Percentiles rank a stretch among this genome's conserved stretches.
phyloP scores from a whole-genome alignment of 2,113 vertebrate genomes.

The Coregonus clupeaformis region DNA sequence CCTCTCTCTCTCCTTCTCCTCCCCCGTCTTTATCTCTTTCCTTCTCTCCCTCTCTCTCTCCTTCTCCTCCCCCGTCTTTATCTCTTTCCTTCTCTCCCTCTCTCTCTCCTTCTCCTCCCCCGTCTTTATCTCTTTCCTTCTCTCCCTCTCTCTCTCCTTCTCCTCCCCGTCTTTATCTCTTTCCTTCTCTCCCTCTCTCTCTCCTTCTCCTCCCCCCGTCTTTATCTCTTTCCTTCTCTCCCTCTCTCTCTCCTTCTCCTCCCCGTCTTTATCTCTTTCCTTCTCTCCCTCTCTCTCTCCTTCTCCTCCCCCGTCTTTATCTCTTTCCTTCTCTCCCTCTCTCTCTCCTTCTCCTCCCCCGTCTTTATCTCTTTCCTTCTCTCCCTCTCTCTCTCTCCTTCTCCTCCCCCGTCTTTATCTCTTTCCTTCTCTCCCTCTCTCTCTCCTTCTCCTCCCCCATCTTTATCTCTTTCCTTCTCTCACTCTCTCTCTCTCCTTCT shows the following conservation, averaged over 20 bases:
- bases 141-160: constrained; percentile 4
- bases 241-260: neutral
- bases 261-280: constrained; percentile 7
- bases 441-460: neutral
- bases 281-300: neutral
- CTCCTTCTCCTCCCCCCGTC: neutral
- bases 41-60: constrained; percentile 6
- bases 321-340: constrained; percentile 7
- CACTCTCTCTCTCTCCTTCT: neutral
- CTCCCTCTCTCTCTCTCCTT: neutral
- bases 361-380: neutral
- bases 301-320: neutral
- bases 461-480: neutral
- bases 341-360: neutral
- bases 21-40: neutral
- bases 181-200: neutral
- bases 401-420: neutral
- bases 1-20: neutral
- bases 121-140: neutral
- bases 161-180: neutral
- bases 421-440: constrained; percentile 12
- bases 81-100: neutral
- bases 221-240: neutral
- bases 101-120: neutral
- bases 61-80: neutral